Evolutionary conservation across 2,888 invertebrate species (phyloP).

Genomic region (Syrphus vitripennis): DNA sequence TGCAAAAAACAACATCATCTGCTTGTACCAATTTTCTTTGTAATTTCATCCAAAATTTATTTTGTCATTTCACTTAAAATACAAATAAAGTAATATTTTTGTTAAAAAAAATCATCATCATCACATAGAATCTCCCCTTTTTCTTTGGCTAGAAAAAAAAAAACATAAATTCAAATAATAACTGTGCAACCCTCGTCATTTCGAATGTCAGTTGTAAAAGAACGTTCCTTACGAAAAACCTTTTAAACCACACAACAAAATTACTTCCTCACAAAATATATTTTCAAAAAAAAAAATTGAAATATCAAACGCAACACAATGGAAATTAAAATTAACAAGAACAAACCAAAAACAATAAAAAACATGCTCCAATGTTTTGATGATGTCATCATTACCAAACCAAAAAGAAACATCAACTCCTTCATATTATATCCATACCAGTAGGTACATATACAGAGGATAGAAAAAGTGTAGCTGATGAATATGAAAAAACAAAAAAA

Average conservation of each 20-base stretch:
- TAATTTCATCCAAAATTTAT: not conserved
- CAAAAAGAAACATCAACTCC: slow-evolving; percentile 18
- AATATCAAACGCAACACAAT: slow-evolving; percentile 19
- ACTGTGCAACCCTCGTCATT: slow-evolving; percentile 63
- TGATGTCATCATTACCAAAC: slow-evolving; percentile 58
- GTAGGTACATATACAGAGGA: not conserved
- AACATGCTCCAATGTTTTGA: slow-evolving; percentile 38
- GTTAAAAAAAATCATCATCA: no score
- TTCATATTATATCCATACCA: not conserved
- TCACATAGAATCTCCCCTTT: not conserved
- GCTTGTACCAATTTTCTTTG: not conserved
- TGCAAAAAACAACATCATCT: slow-evolving; percentile 20
- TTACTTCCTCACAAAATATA: slow-evolving; percentile 28
- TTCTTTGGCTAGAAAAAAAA: not conserved
- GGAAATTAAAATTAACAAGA: slow-evolving; percentile 31
- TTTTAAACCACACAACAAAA: slow-evolving; percentile 33
- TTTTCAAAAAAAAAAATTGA: not conserved
- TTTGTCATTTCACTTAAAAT: not conserved
- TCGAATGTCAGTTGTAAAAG: slow-evolving; percentile 27
- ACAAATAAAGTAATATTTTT: not conserved
- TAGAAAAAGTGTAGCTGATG: not conserved
- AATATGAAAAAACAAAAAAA: not conserved
- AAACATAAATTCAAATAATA: slow-evolving; percentile 6
- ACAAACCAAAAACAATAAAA: not conserved
- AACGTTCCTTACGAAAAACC: not conserved